Percentiles rank a stretch among this genome's conserved stretches.
phyloP scores from a whole-genome alignment of 2,797 vertebrate species.

The Spinibarbus caldwelli region DNA sequence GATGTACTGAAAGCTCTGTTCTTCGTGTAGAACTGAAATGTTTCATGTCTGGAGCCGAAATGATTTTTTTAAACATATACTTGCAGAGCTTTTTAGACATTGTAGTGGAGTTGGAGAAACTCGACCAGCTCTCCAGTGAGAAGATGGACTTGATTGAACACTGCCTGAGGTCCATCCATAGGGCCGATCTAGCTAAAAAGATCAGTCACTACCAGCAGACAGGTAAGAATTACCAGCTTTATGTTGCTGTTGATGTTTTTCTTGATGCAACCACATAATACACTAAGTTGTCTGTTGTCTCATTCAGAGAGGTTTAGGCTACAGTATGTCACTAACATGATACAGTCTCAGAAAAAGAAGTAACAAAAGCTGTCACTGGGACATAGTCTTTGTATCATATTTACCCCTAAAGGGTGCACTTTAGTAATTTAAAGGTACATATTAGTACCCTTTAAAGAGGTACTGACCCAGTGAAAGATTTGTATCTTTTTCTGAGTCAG shows the following conservation, averaged over 20 bases:
- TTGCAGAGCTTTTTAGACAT: constrained; percentile 88
- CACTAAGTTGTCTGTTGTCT: not conserved
- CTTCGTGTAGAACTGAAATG: not conserved
- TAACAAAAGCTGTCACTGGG: not conserved
- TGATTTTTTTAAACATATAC: not conserved
- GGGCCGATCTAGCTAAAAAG: constrained; percentile 86
- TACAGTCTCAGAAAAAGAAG: not conserved
- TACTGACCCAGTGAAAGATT: not conserved
- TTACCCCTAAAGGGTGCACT: not conserved
- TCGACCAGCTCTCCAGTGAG: constrained; percentile 81
- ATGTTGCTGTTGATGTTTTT: not conserved
- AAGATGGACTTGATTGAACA: constrained; percentile 81
- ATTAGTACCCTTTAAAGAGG: not conserved
- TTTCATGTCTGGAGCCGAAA: not conserved
- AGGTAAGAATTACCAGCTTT: constrained; percentile 72
- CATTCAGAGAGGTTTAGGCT: not conserved
- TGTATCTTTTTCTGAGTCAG: not conserved
- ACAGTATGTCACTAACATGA: not conserved
- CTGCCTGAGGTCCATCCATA: constrained; percentile 80
- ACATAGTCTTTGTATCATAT: not conserved
- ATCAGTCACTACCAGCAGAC: constrained; percentile 78
- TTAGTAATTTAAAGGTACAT: not conserved
- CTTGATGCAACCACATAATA: not conserved
- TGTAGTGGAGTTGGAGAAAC: constrained; percentile 87
- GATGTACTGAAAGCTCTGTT: not conserved